A percentile compares a stretch with the other conserved stretches of the same genome.
Evolutionary conservation across 2,888 invertebrate genomes (phyloP).

Genomic region (Chloroclystis v-ata): DNA sequence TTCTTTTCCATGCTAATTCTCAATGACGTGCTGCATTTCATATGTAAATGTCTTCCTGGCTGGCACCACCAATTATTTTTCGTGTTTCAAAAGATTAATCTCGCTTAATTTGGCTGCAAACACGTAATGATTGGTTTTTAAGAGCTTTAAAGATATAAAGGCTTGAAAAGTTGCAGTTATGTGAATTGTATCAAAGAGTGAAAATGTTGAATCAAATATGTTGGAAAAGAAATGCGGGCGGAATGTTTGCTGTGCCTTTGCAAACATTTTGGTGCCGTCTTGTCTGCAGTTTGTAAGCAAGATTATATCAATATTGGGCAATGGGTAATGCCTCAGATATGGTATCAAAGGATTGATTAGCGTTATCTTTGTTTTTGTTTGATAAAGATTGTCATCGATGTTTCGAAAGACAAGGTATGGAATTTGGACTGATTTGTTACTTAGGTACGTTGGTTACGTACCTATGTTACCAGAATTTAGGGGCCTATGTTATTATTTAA

Average conservation of each 20-base stretch:
- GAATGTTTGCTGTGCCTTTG: too few relatives aligned
- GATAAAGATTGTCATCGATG: conserved; percentile 20
- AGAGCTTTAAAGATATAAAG: not conserved
- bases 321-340: conserved; percentile 30
- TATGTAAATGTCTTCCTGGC: conserved; percentile 39
- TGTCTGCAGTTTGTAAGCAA: conserved; percentile 29
- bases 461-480: too few relatives aligned
- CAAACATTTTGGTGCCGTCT: conserved; percentile 26
- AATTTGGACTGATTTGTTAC: not conserved
- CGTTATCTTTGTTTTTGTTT: conserved; percentile 30
- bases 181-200: too few relatives aligned
- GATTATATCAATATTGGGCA: conserved; percentile 27
- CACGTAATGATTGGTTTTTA: conserved; percentile 3
- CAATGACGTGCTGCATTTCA: conserved; percentile 36
- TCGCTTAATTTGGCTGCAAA: conserved; percentile 10
- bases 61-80: conserved; percentile 37
- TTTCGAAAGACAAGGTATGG: conserved; percentile 7
- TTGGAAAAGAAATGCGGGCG: too few relatives aligned
- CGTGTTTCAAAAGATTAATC: conserved; percentile 32
- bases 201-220: too few relatives aligned
- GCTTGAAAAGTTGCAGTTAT: not conserved
- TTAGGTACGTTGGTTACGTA: not conserved
- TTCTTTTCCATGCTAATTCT: conserved; percentile 42
- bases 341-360: conserved; percentile 28
- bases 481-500: too few relatives aligned